Evolutionary conservation across 2,797 vertebrate species (phyloP), one percentile per base, ranked within the genome.

Genomic region (Enteromius paludinosus): DNA sequence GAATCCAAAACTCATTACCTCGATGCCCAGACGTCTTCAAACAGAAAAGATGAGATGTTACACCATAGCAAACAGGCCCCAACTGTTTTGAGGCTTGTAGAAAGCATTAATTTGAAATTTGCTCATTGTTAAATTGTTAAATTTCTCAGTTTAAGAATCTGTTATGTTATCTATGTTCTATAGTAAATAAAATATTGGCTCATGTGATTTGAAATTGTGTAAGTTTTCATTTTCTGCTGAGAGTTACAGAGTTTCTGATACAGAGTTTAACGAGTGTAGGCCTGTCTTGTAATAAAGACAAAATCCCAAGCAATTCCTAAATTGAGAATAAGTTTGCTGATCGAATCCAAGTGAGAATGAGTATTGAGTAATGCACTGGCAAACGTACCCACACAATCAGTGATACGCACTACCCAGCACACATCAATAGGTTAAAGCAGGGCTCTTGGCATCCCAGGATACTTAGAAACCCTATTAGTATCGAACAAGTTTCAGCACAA

Each of bases 281-380:
- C 52, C 45, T 61, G 52, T 45, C 35, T 70, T 70, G 41, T 59
- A 33, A 70, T 61, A 23, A 61, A 61, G 38, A 71, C 52, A 80
- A 15, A 69, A 54, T 43, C 6, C 3, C 49, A 70, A 25, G 35
- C 33, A 79, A 30, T 6, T 30, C 23, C 1, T 30, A 56, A 49
- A 18, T 9, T 8, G 18, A 49, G 52, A 47, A 62, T 25, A 35
- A n/a, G 68, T 8, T 52, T 7, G 28, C 18, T 35, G 54, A 33
- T 35, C 15, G 5, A 81, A 73, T 64, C 20, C 65, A 52, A 43
- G 15, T 56, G 49, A 79, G 28, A 72, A 41, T 1, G 1, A 3
- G 1, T 33, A 49, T 18, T 64, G 69, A 72, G 14, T 49, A 72
- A 49, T 47, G 12, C 30, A 81, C 41, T 72, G 41, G 14, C 28